Conservation (phyloP, 2,888 invertebrate genomes). For the Cyclophora albipunctata region DNA sequence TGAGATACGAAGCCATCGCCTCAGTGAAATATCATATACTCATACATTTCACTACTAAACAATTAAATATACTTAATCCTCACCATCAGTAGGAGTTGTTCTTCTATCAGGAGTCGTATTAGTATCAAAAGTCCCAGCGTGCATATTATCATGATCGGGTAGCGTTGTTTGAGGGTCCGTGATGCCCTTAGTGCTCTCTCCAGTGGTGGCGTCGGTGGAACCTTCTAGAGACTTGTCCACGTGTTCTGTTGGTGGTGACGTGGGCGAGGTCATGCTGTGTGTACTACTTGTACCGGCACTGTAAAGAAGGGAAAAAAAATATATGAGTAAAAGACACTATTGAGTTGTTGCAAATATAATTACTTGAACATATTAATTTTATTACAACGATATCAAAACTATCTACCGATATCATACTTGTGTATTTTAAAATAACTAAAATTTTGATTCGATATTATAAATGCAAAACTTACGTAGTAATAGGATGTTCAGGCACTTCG, state of each 20-base stretch:
- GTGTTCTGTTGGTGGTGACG: slow-evolving; percentile 46
- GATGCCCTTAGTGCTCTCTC: slow-evolving; percentile 17
- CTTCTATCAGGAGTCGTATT: slow-evolving; percentile 43
- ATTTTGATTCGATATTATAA: too few species aligned
- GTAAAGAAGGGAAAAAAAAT: slow-evolving; percentile 6
- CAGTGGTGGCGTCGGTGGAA: slow-evolving; percentile 35
- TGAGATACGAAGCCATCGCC: too few species aligned
- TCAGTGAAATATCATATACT: too few species aligned
- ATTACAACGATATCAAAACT: background rate
- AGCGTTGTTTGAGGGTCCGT: slow-evolving; percentile 39
- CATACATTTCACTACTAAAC: too few species aligned
- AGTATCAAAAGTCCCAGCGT: slow-evolving; percentile 49
- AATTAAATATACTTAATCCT: slow-evolving; percentile 4
- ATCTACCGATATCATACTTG: background rate
- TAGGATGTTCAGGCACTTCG: slow-evolving; percentile 76
- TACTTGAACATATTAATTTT: background rate
- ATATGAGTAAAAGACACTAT: background rate
- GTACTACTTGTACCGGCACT: slow-evolving; percentile 56
- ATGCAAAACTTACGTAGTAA: slow-evolving; percentile 60
- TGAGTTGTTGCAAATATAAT: background rate
- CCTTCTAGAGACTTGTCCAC: slow-evolving; percentile 41
- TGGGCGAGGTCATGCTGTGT: slow-evolving; percentile 58
- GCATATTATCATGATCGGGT: slow-evolving; percentile 62
- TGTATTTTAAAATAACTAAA: too few species aligned
- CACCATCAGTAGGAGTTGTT: slow-evolving; percentile 61